A percentile compares a stretch with the other conserved stretches of the same genome.
Evolutionary conservation across 2,888 invertebrate genomes (phyloP).

Genomic region (Trachelus stipa): DNA sequence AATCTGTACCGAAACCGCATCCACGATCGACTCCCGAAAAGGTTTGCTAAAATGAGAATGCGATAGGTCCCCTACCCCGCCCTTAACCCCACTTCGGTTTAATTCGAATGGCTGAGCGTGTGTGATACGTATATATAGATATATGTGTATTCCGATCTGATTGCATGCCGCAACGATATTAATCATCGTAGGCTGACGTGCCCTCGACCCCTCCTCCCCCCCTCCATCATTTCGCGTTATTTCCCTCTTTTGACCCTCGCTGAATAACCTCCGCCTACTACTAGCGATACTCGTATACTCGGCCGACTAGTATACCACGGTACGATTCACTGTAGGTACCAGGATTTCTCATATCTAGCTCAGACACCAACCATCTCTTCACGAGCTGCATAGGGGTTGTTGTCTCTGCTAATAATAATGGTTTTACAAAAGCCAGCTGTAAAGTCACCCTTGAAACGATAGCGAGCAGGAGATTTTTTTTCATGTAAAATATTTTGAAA

Average conservation of each 20-base stretch:
- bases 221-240: constrained; percentile 52
- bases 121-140: constrained; percentile 30
- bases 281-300: not conserved
- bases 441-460: constrained; percentile 38
- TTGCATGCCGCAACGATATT: constrained; percentile 70
- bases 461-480: constrained; percentile 48
- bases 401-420: not conserved
- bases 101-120: constrained; percentile 44
- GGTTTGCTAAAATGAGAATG: not conserved
- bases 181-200: constrained; percentile 69
- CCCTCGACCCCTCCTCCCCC: constrained; percentile 48
- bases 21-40: too few species aligned
- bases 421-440: constrained; percentile 15
- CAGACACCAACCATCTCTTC: constrained; percentile 28
- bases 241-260: constrained; percentile 49
- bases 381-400: too few species aligned
- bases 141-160: constrained; percentile 61
- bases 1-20: too few species aligned
- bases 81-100: constrained; percentile 7
- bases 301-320: too few species aligned
- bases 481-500: constrained; percentile 52
- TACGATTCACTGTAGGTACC: too few species aligned
- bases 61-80: not conserved
- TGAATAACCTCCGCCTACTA: not conserved
- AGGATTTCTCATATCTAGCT: constrained; percentile 28